Conservation (phyloP, 2,888 invertebrate species). For the Lingula anatina region DNA sequence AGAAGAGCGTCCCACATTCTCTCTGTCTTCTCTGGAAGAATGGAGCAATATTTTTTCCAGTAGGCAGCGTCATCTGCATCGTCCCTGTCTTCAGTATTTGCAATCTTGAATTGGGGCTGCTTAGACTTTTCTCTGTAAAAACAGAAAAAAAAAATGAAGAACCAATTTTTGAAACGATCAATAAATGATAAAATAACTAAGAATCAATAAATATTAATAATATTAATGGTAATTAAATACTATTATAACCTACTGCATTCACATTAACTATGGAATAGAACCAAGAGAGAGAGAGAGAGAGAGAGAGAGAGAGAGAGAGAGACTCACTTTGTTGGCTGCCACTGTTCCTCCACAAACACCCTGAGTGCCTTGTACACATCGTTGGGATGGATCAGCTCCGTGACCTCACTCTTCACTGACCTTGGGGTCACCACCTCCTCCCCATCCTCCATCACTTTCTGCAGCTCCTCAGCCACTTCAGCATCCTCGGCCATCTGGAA, state of each 20-base stretch:
- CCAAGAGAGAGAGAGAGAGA: too few relatives aligned
- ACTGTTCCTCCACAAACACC: slow-evolving; percentile 46
- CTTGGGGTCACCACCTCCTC: slow-evolving; percentile 7
- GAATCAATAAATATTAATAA: too few relatives aligned
- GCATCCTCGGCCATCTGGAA: slow-evolving; percentile 20
- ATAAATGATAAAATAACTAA: too few relatives aligned
- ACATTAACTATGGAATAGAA: too few relatives aligned
- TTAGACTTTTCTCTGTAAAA: neutral
- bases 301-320: neutral
- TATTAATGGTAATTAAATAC: too few relatives aligned
- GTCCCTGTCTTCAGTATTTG: slow-evolving; percentile 44
- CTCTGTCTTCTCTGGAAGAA: slow-evolving; percentile 35
- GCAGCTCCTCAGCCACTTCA: slow-evolving; percentile 28
- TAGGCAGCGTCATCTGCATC: slow-evolving; percentile 42
- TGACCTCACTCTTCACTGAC: slow-evolving; percentile 23
- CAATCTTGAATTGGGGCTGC: slow-evolving; percentile 40
- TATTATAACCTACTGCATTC: too few relatives aligned
- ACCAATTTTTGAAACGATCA: too few relatives aligned
- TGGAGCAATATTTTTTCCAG: slow-evolving; percentile 42
- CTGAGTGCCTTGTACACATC: slow-evolving; percentile 47
- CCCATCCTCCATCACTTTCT: too few relatives aligned
- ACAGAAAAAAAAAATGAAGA: too few relatives aligned
- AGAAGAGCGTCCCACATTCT: slow-evolving; percentile 47
- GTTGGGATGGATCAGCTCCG: slow-evolving; percentile 48
- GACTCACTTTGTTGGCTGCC: slow-evolving; percentile 33